Evolutionary conservation across 2,888 invertebrate genomes (phyloP).

Genomic region (Sclerodermus sp.): DNA sequence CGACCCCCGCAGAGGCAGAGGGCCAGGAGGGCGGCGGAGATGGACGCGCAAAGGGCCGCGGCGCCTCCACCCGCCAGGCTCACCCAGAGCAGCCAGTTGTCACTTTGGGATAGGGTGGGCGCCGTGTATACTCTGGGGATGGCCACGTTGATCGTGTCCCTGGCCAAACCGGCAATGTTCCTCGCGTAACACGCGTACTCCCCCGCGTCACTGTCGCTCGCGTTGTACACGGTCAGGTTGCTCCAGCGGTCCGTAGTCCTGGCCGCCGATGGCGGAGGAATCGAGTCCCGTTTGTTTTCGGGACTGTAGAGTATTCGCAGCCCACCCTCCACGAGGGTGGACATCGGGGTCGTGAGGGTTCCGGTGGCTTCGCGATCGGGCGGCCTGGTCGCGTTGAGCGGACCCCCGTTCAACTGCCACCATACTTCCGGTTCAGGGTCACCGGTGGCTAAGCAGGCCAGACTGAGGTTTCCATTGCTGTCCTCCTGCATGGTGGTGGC

Average conservation of each 20-base stretch:
- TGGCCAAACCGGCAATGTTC: conserved; percentile 63
- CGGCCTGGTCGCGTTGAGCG: conserved; percentile 56
- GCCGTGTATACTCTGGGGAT: conserved; percentile 73
- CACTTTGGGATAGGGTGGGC: conserved; percentile 75
- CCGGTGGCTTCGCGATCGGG: conserved; percentile 32
- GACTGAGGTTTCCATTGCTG: conserved; percentile 79
- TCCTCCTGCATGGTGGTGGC: conserved; percentile 68
- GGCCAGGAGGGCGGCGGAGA: conserved; percentile 65
- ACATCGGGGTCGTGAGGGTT: conserved; percentile 26
- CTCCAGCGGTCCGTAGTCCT: conserved; percentile 65
- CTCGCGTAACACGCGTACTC: conserved; percentile 81
- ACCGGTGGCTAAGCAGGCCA: conserved; percentile 79
- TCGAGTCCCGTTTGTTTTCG: not conserved
- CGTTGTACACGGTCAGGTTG: conserved; percentile 80
- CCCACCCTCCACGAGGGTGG: conserved; percentile 28
- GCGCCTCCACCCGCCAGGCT: conserved; percentile 74
- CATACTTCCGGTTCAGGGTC: conserved; percentile 82
- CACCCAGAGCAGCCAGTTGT: conserved; percentile 72
- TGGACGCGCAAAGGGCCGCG: conserved; percentile 65
- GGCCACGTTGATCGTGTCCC: conserved; percentile 64
- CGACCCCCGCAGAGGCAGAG: conserved; percentile 61
- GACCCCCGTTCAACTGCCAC: conserved; percentile 79
- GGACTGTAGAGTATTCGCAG: conserved; percentile 6
- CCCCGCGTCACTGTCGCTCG: conserved; percentile 80
- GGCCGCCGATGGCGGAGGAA: conserved; percentile 18